phyloP scores from a whole-genome alignment of 1,140 invertebrate genomes.

The Neodiprion fabricii region DNA sequence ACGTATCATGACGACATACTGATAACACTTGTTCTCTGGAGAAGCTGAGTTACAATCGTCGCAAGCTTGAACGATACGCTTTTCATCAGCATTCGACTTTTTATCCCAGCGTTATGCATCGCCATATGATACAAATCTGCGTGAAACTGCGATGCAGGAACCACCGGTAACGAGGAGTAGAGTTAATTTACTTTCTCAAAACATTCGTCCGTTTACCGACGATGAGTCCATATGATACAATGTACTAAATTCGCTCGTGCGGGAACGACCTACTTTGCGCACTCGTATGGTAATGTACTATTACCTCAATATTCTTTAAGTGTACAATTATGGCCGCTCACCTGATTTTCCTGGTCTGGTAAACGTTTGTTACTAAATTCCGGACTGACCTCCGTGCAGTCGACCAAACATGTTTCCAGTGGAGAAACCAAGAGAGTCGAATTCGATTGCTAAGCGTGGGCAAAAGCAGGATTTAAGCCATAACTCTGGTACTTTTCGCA shows the following conservation, averaged over 20 bases:
- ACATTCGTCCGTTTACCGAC: background rate
- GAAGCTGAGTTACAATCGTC: conserved; percentile 47
- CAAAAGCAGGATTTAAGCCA: conserved; percentile 29
- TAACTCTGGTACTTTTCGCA: no score
- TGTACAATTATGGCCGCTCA: conserved; percentile 25
- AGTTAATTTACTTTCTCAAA: background rate
- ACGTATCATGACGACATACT: conserved; percentile 51
- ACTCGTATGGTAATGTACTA: background rate
- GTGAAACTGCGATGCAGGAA: conserved; percentile 65
- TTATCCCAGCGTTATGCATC: conserved; percentile 52
- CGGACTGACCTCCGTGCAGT: conserved; percentile 75
- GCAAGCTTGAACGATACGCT: conserved; percentile 51
- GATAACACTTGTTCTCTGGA: conserved; percentile 55
- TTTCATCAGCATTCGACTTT: conserved; percentile 50
- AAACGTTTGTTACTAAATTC: conserved; percentile 67
- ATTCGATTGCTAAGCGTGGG: conserved; percentile 60
- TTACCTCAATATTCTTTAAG: background rate
- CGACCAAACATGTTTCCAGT: conserved; percentile 65
- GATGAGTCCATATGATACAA: background rate
- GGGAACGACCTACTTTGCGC: no score
- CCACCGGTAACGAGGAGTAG: background rate
- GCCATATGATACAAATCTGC: conserved; percentile 72
- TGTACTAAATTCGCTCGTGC: conserved; percentile 6
- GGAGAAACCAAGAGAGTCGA: conserved; percentile 70
- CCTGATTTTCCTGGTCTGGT: conserved; percentile 62